These are phyloP conservation scores for Tolmerus cingulatus DNA, from an alignment of 2,888 invertebrate species.

Conservation along the genomic window DNA sequence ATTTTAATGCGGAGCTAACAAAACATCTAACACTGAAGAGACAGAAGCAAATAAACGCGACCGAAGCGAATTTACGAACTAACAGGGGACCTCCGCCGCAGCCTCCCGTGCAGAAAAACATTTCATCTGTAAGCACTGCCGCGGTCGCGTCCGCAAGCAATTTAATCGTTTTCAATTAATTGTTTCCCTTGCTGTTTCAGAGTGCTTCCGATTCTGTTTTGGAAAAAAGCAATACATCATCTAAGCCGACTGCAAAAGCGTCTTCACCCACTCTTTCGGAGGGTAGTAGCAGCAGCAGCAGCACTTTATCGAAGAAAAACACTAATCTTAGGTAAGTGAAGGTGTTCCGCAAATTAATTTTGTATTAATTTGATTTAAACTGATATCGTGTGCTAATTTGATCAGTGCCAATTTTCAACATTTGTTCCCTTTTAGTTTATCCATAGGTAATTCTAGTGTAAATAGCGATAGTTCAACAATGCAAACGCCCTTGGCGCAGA, in stretches of 20 bases:
- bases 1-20: constrained; percentile 62
- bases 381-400: neutral
- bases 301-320: constrained; percentile 43
- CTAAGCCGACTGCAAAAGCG: constrained; percentile 55
- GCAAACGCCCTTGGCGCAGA: constrained; percentile 51
- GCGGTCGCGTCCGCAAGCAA: neutral
- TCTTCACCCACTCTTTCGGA: constrained; percentile 60
- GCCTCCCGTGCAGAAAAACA: constrained; percentile 77
- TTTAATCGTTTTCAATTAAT: constrained; percentile 18
- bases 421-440: constrained; percentile 55
- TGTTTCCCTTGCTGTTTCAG: constrained; percentile 59
- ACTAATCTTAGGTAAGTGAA: constrained; percentile 46
- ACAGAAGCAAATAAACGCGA: constrained; percentile 56
- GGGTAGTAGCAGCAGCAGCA: constrained; percentile 56
- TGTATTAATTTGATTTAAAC: neutral
- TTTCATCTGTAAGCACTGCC: constrained; percentile 67
- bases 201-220: constrained; percentile 71
- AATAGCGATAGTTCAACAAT: constrained; percentile 58
- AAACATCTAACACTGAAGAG: constrained; percentile 62
- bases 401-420: neutral
- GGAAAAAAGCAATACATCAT: constrained; percentile 58
- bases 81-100: constrained; percentile 82
- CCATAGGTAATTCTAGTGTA: constrained; percentile 61
- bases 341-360: neutral
- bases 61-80: constrained; percentile 62